Percentiles rank a stretch among this genome's conserved stretches.
These are phyloP conservation scores for Squalus acanthias DNA, from an alignment of 2,797 vertebrate species.

Conservation along the genomic window DNA sequence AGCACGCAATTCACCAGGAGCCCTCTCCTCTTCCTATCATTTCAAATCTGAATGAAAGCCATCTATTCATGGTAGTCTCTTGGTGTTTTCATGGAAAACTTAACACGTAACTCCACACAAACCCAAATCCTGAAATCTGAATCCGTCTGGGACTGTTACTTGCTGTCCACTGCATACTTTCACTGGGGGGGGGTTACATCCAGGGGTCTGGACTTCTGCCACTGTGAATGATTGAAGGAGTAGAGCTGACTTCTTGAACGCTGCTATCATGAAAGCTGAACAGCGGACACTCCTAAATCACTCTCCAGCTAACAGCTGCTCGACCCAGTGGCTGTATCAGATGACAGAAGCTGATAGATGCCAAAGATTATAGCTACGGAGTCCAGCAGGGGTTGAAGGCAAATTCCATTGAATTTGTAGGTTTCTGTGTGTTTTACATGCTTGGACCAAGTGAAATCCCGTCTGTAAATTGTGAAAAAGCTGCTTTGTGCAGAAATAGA, in stretches of 20 bases:
- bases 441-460: conserved; percentile 74
- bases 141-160: conserved; percentile 41
- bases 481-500: conserved; percentile 58
- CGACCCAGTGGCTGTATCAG: conserved; percentile 48
- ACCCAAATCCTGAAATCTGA: conserved; percentile 52
- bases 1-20: conserved; percentile 46
- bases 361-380: conserved; percentile 52
- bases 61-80: conserved; percentile 49
- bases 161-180: conserved; percentile 48
- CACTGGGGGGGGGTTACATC: not conserved
- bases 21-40: conserved; percentile 48
- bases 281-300: conserved; percentile 35
- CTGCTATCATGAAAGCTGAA: conserved; percentile 15
- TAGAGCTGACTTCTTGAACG: conserved; percentile 40
- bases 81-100: conserved; percentile 49
- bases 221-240: conserved; percentile 46
- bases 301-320: conserved; percentile 36
- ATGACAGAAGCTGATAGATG: conserved; percentile 51
- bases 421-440: conserved; percentile 58
- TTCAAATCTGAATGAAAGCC: conserved; percentile 50
- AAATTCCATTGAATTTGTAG: conserved; percentile 39
- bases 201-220: conserved; percentile 43
- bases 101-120: conserved; percentile 46
- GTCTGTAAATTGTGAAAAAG: conserved; percentile 57
- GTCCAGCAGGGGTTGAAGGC: conserved; percentile 49